Conservation (phyloP, 2,888 invertebrate species). For the Machimus rusticus region DNA sequence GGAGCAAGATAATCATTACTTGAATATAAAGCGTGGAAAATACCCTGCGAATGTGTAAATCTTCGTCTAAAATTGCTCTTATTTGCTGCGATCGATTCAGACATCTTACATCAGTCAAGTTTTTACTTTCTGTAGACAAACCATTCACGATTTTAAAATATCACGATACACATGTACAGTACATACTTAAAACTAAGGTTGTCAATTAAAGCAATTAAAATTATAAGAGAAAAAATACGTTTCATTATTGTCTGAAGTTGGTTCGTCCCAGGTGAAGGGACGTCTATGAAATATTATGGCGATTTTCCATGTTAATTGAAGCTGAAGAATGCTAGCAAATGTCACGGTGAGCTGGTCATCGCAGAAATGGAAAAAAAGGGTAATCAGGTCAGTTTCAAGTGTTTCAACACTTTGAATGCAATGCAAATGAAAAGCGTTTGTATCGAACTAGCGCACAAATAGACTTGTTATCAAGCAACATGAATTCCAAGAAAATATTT, state of each 20-base stretch:
- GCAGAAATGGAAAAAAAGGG: background rate
- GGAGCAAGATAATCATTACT: background rate
- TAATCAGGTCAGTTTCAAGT: background rate
- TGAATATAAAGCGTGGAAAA: background rate
- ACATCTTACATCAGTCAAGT: background rate
- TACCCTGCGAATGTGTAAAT: background rate
- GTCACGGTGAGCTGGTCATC: background rate
- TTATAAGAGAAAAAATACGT: background rate
- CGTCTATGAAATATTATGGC: background rate
- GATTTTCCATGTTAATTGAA: background rate
- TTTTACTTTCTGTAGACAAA: constrained; percentile 10
- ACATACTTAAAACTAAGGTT: background rate
- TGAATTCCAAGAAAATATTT: background rate
- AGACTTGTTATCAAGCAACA: background rate
- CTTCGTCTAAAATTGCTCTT: background rate
- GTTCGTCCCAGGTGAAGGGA: background rate
- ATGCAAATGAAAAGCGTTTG: background rate
- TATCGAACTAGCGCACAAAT: background rate
- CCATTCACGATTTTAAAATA: background rate
- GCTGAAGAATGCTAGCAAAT: background rate
- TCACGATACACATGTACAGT: background rate
- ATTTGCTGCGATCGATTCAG: background rate
- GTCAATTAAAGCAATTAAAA: background rate
- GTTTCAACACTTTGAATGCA: background rate
- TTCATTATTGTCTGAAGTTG: background rate